phyloP scores from a whole-genome alignment of 2,113 vertebrate species.

The Fulmarus glacialis region DNA sequence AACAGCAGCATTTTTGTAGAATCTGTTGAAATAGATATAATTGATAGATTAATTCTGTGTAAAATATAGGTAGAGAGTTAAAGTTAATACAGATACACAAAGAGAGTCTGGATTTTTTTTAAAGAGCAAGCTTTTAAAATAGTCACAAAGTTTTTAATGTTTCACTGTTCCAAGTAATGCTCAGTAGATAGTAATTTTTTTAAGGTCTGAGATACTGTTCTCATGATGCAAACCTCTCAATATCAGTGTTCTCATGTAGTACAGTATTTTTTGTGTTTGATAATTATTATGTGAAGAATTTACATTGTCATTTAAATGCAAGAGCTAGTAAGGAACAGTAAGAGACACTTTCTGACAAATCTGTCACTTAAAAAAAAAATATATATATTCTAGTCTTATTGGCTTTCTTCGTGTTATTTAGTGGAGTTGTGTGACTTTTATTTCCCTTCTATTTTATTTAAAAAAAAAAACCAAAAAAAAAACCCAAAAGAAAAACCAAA shows the following conservation, averaged over 20 bases:
- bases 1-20: neutral
- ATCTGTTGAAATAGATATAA: neutral
- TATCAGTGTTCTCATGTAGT: neutral
- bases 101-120: neutral
- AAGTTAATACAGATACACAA: neutral
- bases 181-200: neutral
- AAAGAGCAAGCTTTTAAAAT: neutral
- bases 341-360: neutral
- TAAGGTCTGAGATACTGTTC: neutral
- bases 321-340: neutral
- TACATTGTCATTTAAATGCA: neutral
- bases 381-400: neutral
- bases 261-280: neutral
- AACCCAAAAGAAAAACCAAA: rapidly evolving
- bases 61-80: neutral
- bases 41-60: neutral
- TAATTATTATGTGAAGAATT: neutral
- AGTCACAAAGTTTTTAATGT: neutral
- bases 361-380: neutral
- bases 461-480: neutral
- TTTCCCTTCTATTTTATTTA: neutral
- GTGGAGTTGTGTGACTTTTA: neutral
- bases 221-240: neutral
- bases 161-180: neutral
- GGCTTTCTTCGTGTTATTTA: neutral